These are phyloP conservation scores for Dynastes maya DNA, from an alignment of 2,888 invertebrate genomes.

Conservation along the genomic window DNA sequence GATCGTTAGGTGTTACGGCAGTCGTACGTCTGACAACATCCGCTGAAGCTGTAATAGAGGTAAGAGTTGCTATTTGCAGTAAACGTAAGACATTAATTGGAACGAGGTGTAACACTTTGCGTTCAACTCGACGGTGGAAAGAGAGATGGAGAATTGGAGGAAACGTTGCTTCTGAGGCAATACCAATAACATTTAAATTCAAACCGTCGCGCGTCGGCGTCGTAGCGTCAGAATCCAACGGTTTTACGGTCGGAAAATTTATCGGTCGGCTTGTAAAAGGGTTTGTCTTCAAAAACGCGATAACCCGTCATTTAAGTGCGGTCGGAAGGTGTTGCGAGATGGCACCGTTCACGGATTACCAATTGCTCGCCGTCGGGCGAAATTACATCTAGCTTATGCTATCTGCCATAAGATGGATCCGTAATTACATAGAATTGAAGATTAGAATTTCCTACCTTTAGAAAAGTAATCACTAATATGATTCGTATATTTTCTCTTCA, in stretches of 20 bases:
- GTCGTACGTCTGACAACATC: background rate
- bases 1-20: background rate
- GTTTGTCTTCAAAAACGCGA: background rate
- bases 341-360: background rate
- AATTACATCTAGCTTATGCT: background rate
- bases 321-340: constrained; percentile 2
- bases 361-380: too few relatives aligned
- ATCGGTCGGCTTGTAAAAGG: constrained; percentile 6
- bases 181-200: constrained; percentile 1
- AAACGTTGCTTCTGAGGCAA: background rate
- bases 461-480: background rate
- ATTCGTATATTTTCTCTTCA: too few relatives aligned
- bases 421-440: constrained; percentile 54
- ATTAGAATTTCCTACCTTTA: constrained; percentile 42
- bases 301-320: constrained; percentile 15
- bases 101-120: background rate
- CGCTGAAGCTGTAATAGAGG: background rate
- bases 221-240: constrained; percentile 3
- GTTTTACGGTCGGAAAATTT: background rate
- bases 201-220: background rate
- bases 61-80: background rate
- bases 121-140: background rate
- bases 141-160: background rate
- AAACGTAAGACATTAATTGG: constrained; percentile 14
- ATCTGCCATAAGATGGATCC: constrained; percentile 16